Conservation (phyloP, 2,113 vertebrate genomes). For the Mastomys coucha region DNA sequence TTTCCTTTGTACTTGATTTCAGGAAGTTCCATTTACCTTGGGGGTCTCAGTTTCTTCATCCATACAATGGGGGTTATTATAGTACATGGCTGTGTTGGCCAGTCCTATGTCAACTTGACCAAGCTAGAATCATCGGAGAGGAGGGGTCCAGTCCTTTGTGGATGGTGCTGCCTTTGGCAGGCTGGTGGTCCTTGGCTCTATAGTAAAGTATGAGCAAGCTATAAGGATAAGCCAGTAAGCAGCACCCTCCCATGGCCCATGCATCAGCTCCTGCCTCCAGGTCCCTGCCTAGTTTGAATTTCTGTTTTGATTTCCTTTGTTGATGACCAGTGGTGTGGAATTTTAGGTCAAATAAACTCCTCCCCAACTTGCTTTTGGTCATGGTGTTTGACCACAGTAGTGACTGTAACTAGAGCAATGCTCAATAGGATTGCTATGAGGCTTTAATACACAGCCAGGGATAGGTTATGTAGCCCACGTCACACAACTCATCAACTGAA, state of each 20-base stretch:
- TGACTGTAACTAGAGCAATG: neutral
- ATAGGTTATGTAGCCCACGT: neutral
- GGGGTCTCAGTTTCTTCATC: neutral
- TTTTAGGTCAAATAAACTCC: neutral
- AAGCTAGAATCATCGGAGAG: neutral
- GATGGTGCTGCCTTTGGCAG: neutral
- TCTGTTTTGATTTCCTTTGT: neutral
- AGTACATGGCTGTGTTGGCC: neutral
- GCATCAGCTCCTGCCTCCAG: neutral
- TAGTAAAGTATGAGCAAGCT: neutral
- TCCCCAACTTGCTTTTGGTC: neutral
- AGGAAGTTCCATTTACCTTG: neutral
- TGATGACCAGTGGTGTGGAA: neutral
- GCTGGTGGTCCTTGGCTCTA: neutral
- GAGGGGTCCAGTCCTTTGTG: neutral
- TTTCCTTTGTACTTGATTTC: neutral
- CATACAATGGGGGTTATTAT: neutral
- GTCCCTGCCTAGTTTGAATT: neutral
- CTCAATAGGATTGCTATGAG: neutral
- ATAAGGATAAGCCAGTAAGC: no score
- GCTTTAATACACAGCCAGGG: neutral
- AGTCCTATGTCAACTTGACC: neutral
- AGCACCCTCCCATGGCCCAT: neutral
- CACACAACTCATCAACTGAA: neutral
- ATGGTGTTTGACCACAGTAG: neutral